A percentile compares a stretch with the other conserved stretches of the same genome.
Evolutionary conservation across 2,797 vertebrate species (phyloP).

Genomic region (Miichthys miiuy): DNA sequence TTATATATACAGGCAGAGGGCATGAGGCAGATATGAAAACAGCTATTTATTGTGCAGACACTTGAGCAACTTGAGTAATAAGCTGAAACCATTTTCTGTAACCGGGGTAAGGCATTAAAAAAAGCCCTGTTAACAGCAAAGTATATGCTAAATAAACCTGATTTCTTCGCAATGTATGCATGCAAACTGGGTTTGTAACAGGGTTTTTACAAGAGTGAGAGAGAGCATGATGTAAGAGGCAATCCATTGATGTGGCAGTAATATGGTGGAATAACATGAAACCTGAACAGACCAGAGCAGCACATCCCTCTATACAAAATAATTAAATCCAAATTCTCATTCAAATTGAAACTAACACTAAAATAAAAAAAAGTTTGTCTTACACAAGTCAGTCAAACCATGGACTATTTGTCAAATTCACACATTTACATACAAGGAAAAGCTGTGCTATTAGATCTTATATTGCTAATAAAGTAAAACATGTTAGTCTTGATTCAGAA

Average conservation of each 20-base stretch:
- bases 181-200: neutral
- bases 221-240: neutral
- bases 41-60: neutral
- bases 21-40: neutral
- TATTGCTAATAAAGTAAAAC: neutral
- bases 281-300: constrained; percentile 6
- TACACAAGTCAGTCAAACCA: neutral
- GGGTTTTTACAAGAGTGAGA: neutral
- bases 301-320: neutral
- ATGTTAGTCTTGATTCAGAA: no score
- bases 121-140: neutral
- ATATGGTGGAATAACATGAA: neutral
- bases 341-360: neutral
- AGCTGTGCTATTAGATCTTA: neutral
- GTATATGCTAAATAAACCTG: neutral
- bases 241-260: neutral
- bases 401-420: neutral
- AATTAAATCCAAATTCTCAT: neutral
- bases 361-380: neutral
- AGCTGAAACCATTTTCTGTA: neutral
- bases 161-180: neutral
- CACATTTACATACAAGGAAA: neutral
- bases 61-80: neutral
- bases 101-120: neutral
- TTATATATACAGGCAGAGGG: no score